Conservation (phyloP, 2,888 invertebrate genomes). For the Apamea anceps region DNA sequence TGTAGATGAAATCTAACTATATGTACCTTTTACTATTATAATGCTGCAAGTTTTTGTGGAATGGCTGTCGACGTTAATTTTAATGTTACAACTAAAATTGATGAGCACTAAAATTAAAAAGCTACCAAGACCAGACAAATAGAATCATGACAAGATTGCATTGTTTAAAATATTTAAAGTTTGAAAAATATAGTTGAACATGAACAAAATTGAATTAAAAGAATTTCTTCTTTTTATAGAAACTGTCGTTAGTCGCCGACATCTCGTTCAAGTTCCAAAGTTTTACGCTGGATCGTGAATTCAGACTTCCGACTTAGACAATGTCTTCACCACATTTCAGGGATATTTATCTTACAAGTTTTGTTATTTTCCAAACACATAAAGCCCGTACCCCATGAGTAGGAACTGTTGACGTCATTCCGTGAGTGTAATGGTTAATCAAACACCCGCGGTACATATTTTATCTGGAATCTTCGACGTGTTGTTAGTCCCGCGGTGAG, state of each 20-base stretch:
- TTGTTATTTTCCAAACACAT: constrained; percentile 63
- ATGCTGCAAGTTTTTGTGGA: neutral
- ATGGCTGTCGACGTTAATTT: neutral
- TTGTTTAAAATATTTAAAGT: constrained; percentile 42
- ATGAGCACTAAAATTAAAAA: constrained; percentile 1
- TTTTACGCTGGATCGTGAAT: constrained; percentile 72
- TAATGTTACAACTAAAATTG: neutral
- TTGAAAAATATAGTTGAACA: constrained; percentile 55
- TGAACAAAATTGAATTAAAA: constrained; percentile 75
- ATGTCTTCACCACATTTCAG: constrained; percentile 77
- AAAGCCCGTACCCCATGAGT: constrained; percentile 35
- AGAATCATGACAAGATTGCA: constrained; percentile 30
- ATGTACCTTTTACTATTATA: neutral
- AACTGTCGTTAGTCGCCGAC: constrained; percentile 77
- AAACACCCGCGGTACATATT: constrained; percentile 69
- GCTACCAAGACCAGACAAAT: constrained; percentile 1
- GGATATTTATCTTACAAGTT: constrained; percentile 75
- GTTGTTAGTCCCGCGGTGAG: constrained; percentile 76
- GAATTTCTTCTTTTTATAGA: constrained; percentile 69
- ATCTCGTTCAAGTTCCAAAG: constrained; percentile 70
- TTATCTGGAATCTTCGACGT: constrained; percentile 69
- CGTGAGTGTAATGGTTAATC: constrained; percentile 65
- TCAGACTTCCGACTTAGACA: constrained; percentile 74
- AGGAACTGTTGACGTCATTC: constrained; percentile 63
- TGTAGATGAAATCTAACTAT: neutral